Evolutionary conservation across 2,113 vertebrate genomes (phyloP).

Genomic region (Amia ocellicauda): DNA sequence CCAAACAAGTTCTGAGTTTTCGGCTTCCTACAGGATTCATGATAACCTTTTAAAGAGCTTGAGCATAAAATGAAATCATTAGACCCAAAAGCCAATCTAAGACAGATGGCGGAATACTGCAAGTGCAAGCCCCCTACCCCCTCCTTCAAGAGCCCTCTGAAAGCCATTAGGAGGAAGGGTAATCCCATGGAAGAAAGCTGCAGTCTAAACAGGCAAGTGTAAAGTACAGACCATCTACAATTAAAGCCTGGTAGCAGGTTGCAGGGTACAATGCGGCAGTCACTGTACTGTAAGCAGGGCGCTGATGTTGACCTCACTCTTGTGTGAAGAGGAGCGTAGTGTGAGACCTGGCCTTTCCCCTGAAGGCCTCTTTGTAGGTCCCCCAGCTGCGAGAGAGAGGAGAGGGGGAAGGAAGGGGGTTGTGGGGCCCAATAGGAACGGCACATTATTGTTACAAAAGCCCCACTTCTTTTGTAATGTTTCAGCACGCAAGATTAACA

Average conservation of each 20-base stretch:
- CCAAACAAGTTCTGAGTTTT: no score
- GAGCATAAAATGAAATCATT: conserved; percentile 47
- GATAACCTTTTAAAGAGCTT: conserved; percentile 46
- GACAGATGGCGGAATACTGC: conserved; percentile 62
- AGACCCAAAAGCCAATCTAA: conserved; percentile 55
- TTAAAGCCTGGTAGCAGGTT: conserved; percentile 17
- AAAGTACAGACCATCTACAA: background rate
- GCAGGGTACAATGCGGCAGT: conserved; percentile 34
- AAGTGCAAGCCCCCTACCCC: conserved; percentile 43
- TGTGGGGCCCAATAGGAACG: conserved; percentile 29
- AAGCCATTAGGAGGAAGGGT: conserved; percentile 35
- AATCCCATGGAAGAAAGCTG: conserved; percentile 54
- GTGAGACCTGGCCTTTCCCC: conserved; percentile 45
- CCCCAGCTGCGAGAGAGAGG: conserved; percentile 45
- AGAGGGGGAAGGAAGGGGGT: no score
- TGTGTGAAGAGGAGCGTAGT: conserved; percentile 42
- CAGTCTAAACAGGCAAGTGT: conserved; percentile 45
- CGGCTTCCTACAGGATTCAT: conserved; percentile 23
- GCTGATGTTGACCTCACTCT: conserved; percentile 40
- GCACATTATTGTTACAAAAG: conserved; percentile 49
- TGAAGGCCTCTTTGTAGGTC: conserved; percentile 50
- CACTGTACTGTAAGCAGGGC: conserved; percentile 15
- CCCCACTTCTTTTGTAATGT: conserved; percentile 38
- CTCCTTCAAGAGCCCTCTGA: conserved; percentile 27
- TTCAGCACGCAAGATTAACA: conserved; percentile 27